Evolutionary conservation across 64 coral and sea anemone species (phyloP).

Genomic region (Actinia equina): DNA sequence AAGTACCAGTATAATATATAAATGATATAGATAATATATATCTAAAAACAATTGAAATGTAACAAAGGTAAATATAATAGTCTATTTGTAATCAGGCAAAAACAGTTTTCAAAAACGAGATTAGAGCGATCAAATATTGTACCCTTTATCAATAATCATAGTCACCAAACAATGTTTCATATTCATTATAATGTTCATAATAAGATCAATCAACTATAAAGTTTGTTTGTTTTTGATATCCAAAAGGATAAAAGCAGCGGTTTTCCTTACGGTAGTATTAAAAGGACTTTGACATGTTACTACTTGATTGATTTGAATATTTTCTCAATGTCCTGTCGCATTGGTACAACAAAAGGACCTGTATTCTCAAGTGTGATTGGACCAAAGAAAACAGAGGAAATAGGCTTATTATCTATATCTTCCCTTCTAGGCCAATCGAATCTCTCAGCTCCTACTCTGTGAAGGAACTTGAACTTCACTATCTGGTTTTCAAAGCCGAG

Average conservation of each 20-base stretch:
- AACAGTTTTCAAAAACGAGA: neutral
- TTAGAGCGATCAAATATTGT: constrained; percentile 4
- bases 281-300: too few species aligned
- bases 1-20: neutral
- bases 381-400: constrained; percentile 38
- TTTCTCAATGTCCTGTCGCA: too few species aligned
- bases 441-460: neutral
- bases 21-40: neutral
- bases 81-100: constrained; percentile 18
- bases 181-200: too few species aligned
- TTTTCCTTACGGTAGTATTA: too few species aligned
- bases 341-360: too few species aligned
- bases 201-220: too few species aligned
- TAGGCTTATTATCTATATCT: constrained; percentile 5
- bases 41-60: constrained; percentile 3
- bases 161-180: constrained; percentile 12
- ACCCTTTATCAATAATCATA: neutral
- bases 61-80: neutral
- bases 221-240: too few species aligned
- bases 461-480: too few species aligned
- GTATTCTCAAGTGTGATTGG: neutral
- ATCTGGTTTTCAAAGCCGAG: too few species aligned
- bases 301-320: too few species aligned
- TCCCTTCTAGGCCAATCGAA: constrained; percentile 34
- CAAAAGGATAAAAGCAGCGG: too few species aligned